Percentiles rank a stretch among this genome's conserved stretches.
These are phyloP conservation scores for Scaptomyza reducta DNA, from an alignment of 2,888 invertebrate genomes.

Conservation along the genomic window DNA sequence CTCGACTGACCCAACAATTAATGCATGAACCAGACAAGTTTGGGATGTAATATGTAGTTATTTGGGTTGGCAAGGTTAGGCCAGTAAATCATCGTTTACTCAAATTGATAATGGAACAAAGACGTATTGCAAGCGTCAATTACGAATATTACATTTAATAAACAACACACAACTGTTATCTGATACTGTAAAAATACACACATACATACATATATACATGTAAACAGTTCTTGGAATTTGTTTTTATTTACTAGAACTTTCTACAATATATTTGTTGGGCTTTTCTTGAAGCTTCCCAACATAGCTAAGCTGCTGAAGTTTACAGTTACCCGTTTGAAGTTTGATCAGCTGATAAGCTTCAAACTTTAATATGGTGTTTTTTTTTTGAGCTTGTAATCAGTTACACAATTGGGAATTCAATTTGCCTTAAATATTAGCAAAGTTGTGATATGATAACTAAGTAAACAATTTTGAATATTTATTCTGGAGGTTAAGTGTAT, in stretches of 20 bases:
- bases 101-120: constrained; percentile 1
- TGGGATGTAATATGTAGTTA: background rate
- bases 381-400: too few species aligned
- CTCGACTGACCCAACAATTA: constrained; percentile 29
- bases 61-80: constrained; percentile 4
- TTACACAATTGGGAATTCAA: background rate
- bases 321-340: background rate
- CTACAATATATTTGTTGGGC: background rate
- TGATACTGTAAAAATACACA: background rate
- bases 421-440: background rate
- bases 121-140: background rate
- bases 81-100: constrained; percentile 6
- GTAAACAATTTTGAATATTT: background rate
- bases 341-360: background rate
- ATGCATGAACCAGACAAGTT: background rate
- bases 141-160: constrained; percentile 8
- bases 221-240: background rate
- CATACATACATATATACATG: background rate
- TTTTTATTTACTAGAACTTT: background rate
- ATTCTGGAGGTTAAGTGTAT: background rate
- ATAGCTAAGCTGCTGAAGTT: background rate
- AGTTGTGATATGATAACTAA: constrained; percentile 1
- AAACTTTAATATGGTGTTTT: too few species aligned
- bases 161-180: constrained; percentile 11
- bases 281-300: background rate